phyloP scores from a whole-genome alignment of 2,113 vertebrate species.

The Mormyrus iriodes region DNA sequence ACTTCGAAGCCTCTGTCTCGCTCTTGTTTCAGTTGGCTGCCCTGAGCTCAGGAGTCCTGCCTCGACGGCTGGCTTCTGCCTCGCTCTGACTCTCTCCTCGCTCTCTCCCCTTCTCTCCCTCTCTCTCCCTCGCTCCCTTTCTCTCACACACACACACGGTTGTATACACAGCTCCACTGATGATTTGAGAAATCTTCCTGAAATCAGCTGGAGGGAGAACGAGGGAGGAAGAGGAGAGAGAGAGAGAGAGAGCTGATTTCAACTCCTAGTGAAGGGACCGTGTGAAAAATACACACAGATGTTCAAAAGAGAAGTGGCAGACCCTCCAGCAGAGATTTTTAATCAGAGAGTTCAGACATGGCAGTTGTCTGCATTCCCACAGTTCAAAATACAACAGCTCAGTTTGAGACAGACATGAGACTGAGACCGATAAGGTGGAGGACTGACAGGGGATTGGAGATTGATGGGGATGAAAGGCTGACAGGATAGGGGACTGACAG shows the following conservation, averaged over 20 bases:
- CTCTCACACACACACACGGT: neutral
- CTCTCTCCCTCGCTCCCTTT: neutral
- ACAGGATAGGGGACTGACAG: neutral
- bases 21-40: neutral
- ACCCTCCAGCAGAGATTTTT: slow-evolving; percentile 12
- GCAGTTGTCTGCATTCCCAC: neutral
- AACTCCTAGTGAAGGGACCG: slow-evolving; percentile 18
- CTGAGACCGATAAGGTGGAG: neutral
- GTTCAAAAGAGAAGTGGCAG: slow-evolving; percentile 23
- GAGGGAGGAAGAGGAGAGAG: neutral
- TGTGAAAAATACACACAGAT: slow-evolving; percentile 22
- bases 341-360: neutral
- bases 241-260: slow-evolving; percentile 25
- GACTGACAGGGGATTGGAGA: neutral
- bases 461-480: neutral
- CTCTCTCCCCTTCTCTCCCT: neutral
- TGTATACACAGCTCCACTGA: slow-evolving; percentile 9
- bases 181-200: slow-evolving; percentile 15
- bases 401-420: neutral
- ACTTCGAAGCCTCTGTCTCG: neutral
- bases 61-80: slow-evolving; percentile 14
- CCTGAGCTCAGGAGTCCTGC: neutral
- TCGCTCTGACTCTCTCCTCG: neutral
- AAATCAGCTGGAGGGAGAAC: slow-evolving; percentile 22
- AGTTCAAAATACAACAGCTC: neutral